Conservation (phyloP, 2,797 vertebrate species). For the Artibeus jamaicensis region DNA sequence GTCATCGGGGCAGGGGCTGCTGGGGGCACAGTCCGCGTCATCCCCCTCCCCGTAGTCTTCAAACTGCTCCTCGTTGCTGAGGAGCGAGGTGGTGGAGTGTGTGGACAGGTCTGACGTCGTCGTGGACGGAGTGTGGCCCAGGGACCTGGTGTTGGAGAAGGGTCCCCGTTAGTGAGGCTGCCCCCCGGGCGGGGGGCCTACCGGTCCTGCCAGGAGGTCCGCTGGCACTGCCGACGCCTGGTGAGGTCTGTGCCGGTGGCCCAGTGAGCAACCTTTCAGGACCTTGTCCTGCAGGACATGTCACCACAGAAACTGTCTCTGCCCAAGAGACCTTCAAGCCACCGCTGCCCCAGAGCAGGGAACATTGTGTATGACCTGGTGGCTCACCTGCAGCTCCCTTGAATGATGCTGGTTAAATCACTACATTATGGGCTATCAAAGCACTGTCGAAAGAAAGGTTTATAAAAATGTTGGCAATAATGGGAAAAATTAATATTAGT, state of each 20-base stretch:
- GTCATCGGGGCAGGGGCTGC: conserved; percentile 93
- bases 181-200: rapidly evolving
- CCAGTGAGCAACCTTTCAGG: not conserved
- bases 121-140: conserved; percentile 86
- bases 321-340: not conserved
- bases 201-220: no score
- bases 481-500: not conserved
- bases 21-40: conserved; percentile 92
- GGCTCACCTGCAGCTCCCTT: not conserved
- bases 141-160: conserved; percentile 80
- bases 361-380: rapidly evolving
- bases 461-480: not conserved
- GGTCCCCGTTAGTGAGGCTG: rapidly evolving
- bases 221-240: rapidly evolving
- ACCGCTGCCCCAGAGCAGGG: not conserved
- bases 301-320: not conserved
- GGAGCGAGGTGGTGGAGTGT: conserved; percentile 91
- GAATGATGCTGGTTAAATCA: not conserved
- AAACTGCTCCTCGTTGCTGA: conserved; percentile 97
- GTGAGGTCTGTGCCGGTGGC: rapidly evolving
- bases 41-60: conserved; percentile 97
- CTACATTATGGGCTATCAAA: not conserved
- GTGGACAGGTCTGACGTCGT: conserved; percentile 92
- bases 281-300: not conserved
- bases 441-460: not conserved